These are phyloP conservation scores for Halcyon leucocephala DNA, from an alignment of 2,797 vertebrate genomes.

Conservation along the genomic window DNA sequence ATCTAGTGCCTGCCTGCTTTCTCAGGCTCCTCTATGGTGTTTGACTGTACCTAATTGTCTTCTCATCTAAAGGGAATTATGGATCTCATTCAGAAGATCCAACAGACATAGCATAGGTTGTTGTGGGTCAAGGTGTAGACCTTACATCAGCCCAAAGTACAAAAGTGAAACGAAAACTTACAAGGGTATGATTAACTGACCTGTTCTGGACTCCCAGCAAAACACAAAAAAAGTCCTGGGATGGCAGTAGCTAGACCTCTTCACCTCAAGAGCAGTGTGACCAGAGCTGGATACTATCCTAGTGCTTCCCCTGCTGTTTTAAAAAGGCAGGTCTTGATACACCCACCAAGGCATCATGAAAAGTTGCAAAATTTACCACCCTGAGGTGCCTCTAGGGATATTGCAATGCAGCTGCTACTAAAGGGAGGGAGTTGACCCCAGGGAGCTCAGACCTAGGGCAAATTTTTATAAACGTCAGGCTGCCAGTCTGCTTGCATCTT, in stretches of 20 bases:
- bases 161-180: neutral
- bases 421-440: neutral
- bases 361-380: neutral
- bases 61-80: neutral
- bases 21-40: neutral
- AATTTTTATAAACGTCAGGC: neutral
- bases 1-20: neutral
- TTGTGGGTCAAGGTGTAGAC: neutral
- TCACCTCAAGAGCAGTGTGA: neutral
- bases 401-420: neutral
- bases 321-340: neutral
- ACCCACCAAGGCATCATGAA: neutral
- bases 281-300: neutral
- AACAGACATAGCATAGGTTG: neutral
- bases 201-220: neutral
- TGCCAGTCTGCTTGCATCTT: neutral
- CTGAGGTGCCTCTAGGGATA: neutral
- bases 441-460: neutral
- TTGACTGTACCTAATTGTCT: neutral
- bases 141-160: neutral
- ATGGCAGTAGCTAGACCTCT: neutral
- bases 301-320: neutral
- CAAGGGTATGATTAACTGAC: neutral
- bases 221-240: neutral
- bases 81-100: neutral